Evolutionary conservation across 2,113 vertebrate genomes (phyloP), one percentile per base, ranked within the genome.

Genomic region (Mesocricetus auratus): DNA sequence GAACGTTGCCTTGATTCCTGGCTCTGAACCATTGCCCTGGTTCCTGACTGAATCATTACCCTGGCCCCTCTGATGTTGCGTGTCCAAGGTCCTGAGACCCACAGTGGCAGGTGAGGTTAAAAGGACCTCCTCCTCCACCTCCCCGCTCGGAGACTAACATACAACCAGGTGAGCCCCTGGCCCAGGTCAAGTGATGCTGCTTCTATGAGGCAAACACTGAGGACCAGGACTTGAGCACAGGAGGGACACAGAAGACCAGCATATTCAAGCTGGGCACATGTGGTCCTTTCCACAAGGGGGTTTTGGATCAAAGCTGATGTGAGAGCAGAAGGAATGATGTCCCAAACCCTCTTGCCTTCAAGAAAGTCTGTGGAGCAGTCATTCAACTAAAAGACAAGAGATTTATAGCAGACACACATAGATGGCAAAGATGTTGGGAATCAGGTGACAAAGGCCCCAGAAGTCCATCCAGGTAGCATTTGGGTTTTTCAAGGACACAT

Each of bases 401-500:
- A 2, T 71, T 39, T 60, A 60, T 79, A 79, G 45, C 29, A 90
- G 69, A 73, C n/a, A 62, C 62, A 73, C 33, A 6, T 22, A 58
- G 19, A 78, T 2, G 4, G 15, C 4, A 71, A 86, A 66, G 22
- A 17, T 2, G 17, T 1, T 42, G 45, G 47, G 53, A 53, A 89
- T 2, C 4, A 0, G 24, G 66, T 17, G 11, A 60, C 33, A 69
- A 73, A 68, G 69, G 17, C 10, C 8, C 8, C 0, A 2, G 60
- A 22, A 47, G 33, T 21, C 24, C 10, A 15, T 19, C n/a, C 75
- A 16, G 42, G 58, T 8, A 69, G 64, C 13, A 8, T 0, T 53
- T n/a, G 62, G 11, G 3, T 87, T 66, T 39, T 24, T 10, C 29
- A 24, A 22, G n/a, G 29, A 56, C 33, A 45, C 29, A 12, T 11